Evolutionary conservation across 1,140 invertebrate genomes (phyloP).

Genomic region (Procambarus clarkii): DNA sequence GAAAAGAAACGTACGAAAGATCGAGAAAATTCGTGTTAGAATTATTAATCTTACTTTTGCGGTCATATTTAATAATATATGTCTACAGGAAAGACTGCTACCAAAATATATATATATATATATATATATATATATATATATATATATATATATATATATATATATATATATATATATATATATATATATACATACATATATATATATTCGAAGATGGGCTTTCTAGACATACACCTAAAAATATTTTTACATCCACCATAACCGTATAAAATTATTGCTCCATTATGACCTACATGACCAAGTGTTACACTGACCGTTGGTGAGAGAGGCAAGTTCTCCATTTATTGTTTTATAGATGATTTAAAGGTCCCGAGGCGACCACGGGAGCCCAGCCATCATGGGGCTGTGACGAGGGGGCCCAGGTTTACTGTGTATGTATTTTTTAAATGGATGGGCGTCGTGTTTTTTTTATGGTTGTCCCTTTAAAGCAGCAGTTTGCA

Average conservation of each 20-base stretch:
- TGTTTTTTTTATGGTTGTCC: background rate
- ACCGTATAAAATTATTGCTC: conserved; percentile 38
- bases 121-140: no score
- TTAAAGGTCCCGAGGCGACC: conserved; percentile 29
- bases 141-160: conserved; percentile 28
- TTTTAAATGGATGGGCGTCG: background rate
- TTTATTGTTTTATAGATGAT: conserved; percentile 47
- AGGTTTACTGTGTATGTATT: no score
- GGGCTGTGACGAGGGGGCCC: no score
- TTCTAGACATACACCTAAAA: background rate
- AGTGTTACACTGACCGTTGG: conserved; percentile 10
- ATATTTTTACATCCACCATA: conserved; percentile 44
- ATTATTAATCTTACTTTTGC: no score
- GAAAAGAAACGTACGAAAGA: no score
- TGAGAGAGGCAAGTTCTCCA: background rate
- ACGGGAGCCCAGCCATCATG: background rate
- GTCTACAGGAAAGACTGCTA: no score
- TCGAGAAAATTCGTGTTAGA: no score
- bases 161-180: conserved; percentile 37
- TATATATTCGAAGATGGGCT: background rate
- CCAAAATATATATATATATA: no score
- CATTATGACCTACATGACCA: conserved; percentile 25
- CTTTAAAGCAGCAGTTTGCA: conserved; percentile 32
- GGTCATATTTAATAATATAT: no score
- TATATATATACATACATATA: conserved; percentile 29